phyloP scores from a whole-genome alignment of 2,113 vertebrate species.

The Grammomys surdaster region DNA sequence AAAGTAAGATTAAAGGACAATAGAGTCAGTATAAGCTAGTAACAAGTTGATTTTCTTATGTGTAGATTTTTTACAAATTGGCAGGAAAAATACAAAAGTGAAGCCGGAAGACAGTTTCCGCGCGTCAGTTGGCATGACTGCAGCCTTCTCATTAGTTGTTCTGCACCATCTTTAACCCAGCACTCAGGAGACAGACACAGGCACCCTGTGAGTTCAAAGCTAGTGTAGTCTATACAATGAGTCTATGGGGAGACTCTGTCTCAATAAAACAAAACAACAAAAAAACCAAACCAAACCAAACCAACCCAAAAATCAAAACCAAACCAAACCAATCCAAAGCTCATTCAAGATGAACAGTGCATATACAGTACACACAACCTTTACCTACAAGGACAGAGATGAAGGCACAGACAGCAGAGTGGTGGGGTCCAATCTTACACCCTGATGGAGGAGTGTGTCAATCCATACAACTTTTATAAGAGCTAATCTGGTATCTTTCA shows the following conservation, averaged over 20 bases:
- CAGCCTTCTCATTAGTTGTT: background rate
- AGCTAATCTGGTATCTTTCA: background rate
- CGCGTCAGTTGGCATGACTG: background rate
- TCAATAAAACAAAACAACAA: background rate
- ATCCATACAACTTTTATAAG: background rate
- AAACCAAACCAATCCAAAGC: background rate
- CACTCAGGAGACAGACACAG: background rate
- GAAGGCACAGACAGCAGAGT: background rate
- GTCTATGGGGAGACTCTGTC: background rate
- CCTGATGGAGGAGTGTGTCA: background rate
- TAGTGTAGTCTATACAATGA: background rate
- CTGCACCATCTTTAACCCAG: background rate
- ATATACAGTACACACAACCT: background rate
- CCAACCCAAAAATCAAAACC: too few relatives aligned
- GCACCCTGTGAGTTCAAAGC: background rate
- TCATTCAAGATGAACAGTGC: background rate
- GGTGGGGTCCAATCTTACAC: background rate
- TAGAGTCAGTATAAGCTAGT: slow-evolving; percentile 28
- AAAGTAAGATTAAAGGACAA: slow-evolving; percentile 13
- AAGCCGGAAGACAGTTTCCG: slow-evolving; percentile 37
- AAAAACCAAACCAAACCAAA: background rate
- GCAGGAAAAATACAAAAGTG: slow-evolving; percentile 1
- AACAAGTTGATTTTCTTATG: slow-evolving; percentile 38
- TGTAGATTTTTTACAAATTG: slow-evolving; percentile 17
- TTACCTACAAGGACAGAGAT: slow-evolving; percentile 15